Conservation (phyloP, 2,797 vertebrate genomes). For the Danio jaintianensis region DNA sequence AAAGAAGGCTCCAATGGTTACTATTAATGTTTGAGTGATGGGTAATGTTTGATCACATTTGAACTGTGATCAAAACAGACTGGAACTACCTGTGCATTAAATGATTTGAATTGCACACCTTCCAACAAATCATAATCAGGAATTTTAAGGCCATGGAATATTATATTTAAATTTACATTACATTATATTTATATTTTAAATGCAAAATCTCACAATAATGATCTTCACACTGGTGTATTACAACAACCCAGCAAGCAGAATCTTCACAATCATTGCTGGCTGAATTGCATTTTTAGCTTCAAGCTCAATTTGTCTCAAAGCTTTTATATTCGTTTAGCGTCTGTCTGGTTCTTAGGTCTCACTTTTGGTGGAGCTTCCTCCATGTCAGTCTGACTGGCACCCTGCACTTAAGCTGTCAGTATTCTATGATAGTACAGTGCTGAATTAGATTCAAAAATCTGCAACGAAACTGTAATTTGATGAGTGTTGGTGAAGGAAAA, state of each 20-base stretch:
- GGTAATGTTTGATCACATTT: too few species aligned
- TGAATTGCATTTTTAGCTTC: conserved; percentile 21
- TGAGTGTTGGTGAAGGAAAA: conserved; percentile 59
- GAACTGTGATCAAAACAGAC: too few species aligned
- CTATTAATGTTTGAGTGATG: too few species aligned
- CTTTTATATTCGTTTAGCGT: conserved; percentile 34
- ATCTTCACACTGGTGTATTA: not conserved
- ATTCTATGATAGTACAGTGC: conserved; percentile 62
- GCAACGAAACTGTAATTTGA: conserved; percentile 67
- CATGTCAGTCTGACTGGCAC: conserved; percentile 57
- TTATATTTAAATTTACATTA: too few species aligned
- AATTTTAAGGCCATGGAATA: too few species aligned
- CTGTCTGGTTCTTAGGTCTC: conserved; percentile 40
- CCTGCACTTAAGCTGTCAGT: conserved; percentile 74
- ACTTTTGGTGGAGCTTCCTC: conserved; percentile 46
- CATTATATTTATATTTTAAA: not conserved
- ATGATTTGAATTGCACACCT: too few species aligned
- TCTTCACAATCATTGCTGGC: not conserved
- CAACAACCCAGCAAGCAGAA: not conserved
- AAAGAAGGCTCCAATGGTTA: too few species aligned
- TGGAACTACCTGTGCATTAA: too few species aligned
- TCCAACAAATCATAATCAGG: too few species aligned
- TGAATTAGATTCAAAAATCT: conserved; percentile 50
- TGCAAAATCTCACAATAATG: not conserved
- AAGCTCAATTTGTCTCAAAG: conserved; percentile 32